phyloP scores from a whole-genome alignment of 2,113 vertebrate species.

The Myrmecobius fasciatus region DNA sequence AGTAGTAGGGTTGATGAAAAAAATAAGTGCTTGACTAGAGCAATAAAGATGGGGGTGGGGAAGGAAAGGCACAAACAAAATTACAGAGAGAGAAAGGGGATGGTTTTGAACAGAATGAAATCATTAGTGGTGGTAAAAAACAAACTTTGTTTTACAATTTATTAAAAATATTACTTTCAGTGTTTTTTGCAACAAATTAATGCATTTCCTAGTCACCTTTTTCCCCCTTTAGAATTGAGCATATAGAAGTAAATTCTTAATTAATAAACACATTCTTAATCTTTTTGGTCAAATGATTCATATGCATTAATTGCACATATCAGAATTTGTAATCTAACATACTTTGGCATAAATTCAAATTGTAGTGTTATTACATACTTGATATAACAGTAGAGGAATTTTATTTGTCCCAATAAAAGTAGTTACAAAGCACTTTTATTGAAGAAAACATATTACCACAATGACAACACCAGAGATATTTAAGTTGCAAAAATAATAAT shows the following conservation, averaged over 20 bases:
- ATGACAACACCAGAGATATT: not conserved
- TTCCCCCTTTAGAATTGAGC: not conserved
- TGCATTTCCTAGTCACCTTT: not conserved
- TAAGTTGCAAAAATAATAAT: not conserved
- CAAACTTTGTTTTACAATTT: not conserved
- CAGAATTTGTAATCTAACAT: not conserved
- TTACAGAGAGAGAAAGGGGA: not conserved
- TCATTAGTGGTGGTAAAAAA: not conserved
- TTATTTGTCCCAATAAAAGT: not conserved
- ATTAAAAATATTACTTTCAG: not conserved
- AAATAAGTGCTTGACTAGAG: rapidly evolving
- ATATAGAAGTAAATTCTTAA: not conserved
- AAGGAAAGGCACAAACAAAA: rapidly evolving
- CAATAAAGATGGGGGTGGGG: rapidly evolving
- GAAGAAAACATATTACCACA: not conserved
- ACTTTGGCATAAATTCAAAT: not conserved
- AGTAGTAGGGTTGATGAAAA: not conserved
- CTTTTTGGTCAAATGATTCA: not conserved
- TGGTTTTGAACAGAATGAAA: not conserved
- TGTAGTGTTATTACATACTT: not conserved
- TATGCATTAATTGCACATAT: not conserved
- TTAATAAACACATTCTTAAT: not conserved
- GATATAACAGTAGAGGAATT: not conserved
- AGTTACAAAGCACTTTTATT: not conserved
- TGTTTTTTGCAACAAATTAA: not conserved